phyloP scores from a whole-genome alignment of 2,888 invertebrate species.

The Tipula vernalis region DNA sequence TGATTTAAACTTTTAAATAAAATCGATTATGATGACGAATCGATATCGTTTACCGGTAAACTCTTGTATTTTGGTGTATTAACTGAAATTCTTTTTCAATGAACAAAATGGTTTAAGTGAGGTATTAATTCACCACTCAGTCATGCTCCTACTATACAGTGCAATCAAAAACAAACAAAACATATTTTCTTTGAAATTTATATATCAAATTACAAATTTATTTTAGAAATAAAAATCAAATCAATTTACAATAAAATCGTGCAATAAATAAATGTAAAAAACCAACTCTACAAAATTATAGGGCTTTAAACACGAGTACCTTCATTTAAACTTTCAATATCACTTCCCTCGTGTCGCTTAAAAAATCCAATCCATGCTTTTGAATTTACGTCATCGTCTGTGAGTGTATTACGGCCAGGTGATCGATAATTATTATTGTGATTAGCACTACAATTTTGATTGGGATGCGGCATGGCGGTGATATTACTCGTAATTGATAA shows the following conservation, averaged over 20 bases:
- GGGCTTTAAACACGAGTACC: constrained; percentile 15
- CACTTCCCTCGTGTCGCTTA: constrained; percentile 16
- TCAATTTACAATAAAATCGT: background rate
- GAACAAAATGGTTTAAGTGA: too few relatives aligned
- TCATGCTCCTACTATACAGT: background rate
- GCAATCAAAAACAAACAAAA: background rate
- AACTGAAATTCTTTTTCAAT: too few relatives aligned
- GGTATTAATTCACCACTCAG: background rate
- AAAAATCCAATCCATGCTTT: constrained; percentile 19
- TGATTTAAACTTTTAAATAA: too few relatives aligned
- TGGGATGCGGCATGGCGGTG: background rate
- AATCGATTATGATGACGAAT: background rate
- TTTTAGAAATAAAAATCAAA: background rate
- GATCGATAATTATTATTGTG: background rate
- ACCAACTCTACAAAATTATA: background rate
- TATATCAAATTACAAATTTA: background rate
- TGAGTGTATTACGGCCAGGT: constrained; percentile 15
- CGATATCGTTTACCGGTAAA: background rate
- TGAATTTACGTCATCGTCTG: constrained; percentile 14
- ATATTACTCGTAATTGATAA: background rate
- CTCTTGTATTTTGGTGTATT: background rate
- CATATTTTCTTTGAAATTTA: background rate
- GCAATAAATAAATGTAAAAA: background rate
- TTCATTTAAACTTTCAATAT: constrained; percentile 17
- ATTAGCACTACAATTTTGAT: too few relatives aligned